Base-by-base conservation (phyloP, 2,113 vertebrate species). In the Bungarus multicinctus region DNA sequence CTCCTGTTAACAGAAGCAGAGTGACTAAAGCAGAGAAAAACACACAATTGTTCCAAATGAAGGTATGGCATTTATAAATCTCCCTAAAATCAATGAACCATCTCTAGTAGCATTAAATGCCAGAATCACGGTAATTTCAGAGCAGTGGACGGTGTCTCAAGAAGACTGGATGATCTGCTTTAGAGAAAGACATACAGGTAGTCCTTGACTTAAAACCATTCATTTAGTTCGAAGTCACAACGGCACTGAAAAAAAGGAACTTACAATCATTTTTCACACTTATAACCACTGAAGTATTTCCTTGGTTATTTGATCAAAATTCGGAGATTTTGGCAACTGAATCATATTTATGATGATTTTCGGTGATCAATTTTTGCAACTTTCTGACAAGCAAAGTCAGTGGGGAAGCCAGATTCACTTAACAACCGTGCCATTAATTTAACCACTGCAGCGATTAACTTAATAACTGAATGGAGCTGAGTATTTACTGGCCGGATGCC, bases 61-160 rank as follows among this genome's bases (percentile, higher is more conserved):
- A 85, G 74, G 74, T 93, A 93, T 87, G 95, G 93, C 87, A 85
- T 92, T 93, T 94, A 91, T 54, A 93, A 95, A 94, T 47, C 85
- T 57, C 94, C 85, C 45, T 85, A 89, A 88, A 94, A 94, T 93
- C 95, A 95, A 96, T 52, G 64, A 92, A 34, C n/a, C 69, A 74
- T 20, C n/a, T 18, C 5, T 7, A 34, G n/a, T 1, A 39, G n/a
- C n/a, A 74, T 34, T 34, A 34, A 39, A 20, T 1, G 16, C n/a
- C 69, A 39, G 69, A 74, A 74, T 74, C 69, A 39, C 5, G 1
- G 5, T 74, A 34, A 74, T 39, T 39, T 74, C 27, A n/a, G 60
- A n/a, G 11, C 11, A 64, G 60, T 64, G 11, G 60, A 14, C 3
- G 3, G 30, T 64, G 27, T n/a, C 11, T 12, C 69, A 74, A 74